Conservation (phyloP, 2,113 vertebrate species). For the Cariama cristata region DNA sequence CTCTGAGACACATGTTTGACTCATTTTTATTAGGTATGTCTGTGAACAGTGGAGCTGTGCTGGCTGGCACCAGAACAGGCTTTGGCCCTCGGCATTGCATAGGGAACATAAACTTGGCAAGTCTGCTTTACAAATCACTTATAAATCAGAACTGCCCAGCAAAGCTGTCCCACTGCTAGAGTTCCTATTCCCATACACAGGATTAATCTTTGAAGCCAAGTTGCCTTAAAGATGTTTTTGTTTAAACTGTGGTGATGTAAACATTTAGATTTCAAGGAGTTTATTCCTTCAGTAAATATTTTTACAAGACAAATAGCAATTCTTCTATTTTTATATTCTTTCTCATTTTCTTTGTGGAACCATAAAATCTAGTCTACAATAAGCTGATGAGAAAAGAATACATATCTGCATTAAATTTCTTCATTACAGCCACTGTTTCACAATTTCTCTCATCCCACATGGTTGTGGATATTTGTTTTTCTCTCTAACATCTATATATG, state of each 20-base stretch:
- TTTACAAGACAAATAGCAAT: background rate
- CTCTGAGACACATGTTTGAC: background rate
- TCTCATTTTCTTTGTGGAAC: background rate
- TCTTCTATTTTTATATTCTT: background rate
- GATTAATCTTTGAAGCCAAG: slow-evolving; percentile 11
- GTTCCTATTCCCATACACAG: slow-evolving; percentile 8
- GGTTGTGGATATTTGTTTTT: background rate
- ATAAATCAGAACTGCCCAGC: slow-evolving; percentile 5
- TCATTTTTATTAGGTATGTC: slow-evolving; percentile 23
- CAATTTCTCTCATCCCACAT: background rate
- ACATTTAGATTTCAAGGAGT: slow-evolving; percentile 2
- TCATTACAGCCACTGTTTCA: background rate
- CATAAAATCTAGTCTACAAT: background rate
- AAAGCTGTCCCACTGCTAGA: background rate
- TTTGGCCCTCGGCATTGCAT: background rate
- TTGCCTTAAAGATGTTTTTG: slow-evolving; percentile 41
- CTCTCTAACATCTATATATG: background rate
- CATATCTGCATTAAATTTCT: background rate
- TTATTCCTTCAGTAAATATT: slow-evolving; percentile 42
- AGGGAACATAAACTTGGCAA: slow-evolving; percentile 6
- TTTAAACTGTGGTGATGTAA: background rate
- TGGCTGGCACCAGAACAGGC: slow-evolving; percentile 1
- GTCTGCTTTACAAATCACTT: background rate
- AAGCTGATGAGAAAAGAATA: background rate
- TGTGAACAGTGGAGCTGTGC: background rate